phyloP scores from a whole-genome alignment of 2,797 vertebrate species.

The Gadopsis bispinosus region DNA sequence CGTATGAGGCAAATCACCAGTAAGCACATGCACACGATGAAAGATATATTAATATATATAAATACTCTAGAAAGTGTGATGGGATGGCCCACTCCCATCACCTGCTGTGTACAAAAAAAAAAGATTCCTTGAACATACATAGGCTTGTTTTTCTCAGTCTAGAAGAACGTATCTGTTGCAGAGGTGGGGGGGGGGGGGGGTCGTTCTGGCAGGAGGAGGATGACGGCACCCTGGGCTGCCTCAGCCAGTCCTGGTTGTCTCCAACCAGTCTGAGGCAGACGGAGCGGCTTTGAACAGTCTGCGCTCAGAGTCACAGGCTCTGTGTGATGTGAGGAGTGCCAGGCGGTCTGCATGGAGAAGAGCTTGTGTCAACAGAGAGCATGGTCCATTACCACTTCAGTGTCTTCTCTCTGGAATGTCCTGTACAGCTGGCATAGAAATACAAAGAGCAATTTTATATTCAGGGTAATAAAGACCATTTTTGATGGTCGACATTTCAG shows the following conservation, averaged over 20 bases:
- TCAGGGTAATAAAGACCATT: neutral
- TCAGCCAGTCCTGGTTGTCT: conserved; percentile 51
- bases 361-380: conserved; percentile 68
- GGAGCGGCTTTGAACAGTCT: conserved; percentile 15
- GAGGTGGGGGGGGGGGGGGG: neutral
- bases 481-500: neutral
- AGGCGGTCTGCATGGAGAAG: conserved; percentile 3
- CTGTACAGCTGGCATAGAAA: conserved; percentile 6
- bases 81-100: neutral
- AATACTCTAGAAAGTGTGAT: conserved; percentile 28
- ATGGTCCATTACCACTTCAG: conserved; percentile 23
- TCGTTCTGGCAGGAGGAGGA: conserved; percentile 11
- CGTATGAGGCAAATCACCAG: neutral
- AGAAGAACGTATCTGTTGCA: neutral
- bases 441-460: neutral
- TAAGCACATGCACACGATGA: neutral
- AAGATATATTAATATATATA: conserved; percentile 21
- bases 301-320: conserved; percentile 33
- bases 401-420: conserved; percentile 34
- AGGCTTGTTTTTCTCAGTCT: neutral
- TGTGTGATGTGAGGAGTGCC: conserved; percentile 9
- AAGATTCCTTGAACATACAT: neutral
- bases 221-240: conserved; percentile 26
- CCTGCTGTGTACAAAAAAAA: conserved; percentile 30
- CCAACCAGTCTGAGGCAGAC: conserved; percentile 61